Conservation (phyloP, 2,113 vertebrate genomes). For the Pluvialis apricaria region DNA sequence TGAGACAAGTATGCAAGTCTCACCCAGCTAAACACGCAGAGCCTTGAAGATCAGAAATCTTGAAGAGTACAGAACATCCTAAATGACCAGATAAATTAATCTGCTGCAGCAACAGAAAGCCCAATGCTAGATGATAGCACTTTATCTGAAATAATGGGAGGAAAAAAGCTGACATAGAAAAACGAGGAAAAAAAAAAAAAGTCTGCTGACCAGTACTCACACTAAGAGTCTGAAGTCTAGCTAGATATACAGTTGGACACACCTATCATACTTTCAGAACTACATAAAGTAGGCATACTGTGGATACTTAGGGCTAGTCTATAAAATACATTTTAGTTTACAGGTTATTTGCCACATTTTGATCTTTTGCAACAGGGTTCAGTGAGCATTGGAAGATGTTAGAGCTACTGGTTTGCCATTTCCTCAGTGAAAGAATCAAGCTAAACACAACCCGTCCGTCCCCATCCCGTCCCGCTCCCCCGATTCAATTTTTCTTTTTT, state of each 20-base stretch:
- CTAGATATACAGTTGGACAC: neutral
- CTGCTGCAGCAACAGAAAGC: neutral
- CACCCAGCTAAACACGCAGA: neutral
- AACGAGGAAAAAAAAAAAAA: neutral
- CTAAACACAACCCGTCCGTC: neutral
- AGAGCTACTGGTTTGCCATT: neutral
- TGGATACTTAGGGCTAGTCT: neutral
- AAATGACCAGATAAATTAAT: constrained; percentile 15
- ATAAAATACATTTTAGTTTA: neutral
- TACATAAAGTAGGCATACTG: neutral
- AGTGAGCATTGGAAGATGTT: fast-evolving
- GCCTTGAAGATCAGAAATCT: neutral
- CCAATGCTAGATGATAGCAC: neutral
- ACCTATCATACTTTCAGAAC: neutral
- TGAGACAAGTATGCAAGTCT: neutral
- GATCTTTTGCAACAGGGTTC: neutral
- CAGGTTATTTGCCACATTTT: neutral
- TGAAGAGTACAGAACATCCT: neutral
- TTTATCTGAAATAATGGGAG: neutral
- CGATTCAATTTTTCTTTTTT: neutral
- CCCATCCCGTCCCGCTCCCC: no score
- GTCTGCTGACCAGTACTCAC: neutral
- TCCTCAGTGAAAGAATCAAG: neutral
- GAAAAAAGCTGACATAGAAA: neutral
- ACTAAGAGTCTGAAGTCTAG: neutral